Evolutionary conservation across 2,888 invertebrate genomes (phyloP), one percentile per base, ranked within the genome.

Genomic region (Synanthedon tipuliformis): DNA sequence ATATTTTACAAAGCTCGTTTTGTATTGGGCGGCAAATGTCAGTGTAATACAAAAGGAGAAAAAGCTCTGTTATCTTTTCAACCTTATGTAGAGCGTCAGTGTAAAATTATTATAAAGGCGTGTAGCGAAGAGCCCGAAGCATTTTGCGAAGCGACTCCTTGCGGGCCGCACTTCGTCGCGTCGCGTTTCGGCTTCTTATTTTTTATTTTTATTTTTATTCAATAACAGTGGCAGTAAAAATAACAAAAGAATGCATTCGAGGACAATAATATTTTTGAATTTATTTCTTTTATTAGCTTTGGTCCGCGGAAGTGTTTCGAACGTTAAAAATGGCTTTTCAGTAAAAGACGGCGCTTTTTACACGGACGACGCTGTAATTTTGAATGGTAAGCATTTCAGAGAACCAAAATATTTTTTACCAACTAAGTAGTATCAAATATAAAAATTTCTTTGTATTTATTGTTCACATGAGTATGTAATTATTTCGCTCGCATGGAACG

Each of bases 71-170:
- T 84, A 81, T 84, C 78, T 83, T 80, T 78, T 72, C 64, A 77
- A 73, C 73, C 72, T 78, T 81, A 83, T 81, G 77, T 81, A 69
- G 78, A 81, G 76, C 79, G 80, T 69, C 73, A 66, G 68, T 75
- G 75, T 77, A 73, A 80, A 77, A 74, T 78, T 85, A 84, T 85
- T 85, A 85, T 83, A 87, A 87, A 86, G 86, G 76, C 78, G 71
- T 67, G 73, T n/a, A 69, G 69, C 61, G 64, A 72, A 70, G 73
- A 70, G 67, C 62, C 66, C 70, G 62, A 75, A 79, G 78, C 86
- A 87, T 85, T 86, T 85, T 79, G 85, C 83, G 70, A 76, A 79
- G 77, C 71, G 83, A 73, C 81, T 82, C 83, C 81, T 81, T 72
- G 72, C 71, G 77, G 66, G 75, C 67, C 78, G 72, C 76, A 85